A percentile compares a stretch with the other conserved stretches of the same genome.
Conservation (phyloP, 2,888 invertebrate genomes). For the Chloromyia formosa region DNA sequence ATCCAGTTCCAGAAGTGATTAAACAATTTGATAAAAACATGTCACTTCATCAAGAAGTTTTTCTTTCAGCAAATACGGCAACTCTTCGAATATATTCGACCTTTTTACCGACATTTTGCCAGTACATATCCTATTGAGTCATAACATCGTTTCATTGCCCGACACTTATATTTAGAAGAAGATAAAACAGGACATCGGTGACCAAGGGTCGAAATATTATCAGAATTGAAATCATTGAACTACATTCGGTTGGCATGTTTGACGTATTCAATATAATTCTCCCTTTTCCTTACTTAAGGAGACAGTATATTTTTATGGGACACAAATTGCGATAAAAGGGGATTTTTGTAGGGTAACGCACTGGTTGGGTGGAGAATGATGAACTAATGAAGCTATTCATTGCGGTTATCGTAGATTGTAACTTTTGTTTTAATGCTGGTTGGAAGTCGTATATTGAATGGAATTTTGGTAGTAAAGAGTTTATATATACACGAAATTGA, state of each 20-base stretch:
- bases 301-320: conserved; percentile 21
- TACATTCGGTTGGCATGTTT: conserved; percentile 48
- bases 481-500: no score
- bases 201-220: conserved; percentile 33
- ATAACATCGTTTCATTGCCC: conserved; percentile 36
- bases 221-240: conserved; percentile 45
- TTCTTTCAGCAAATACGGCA: not conserved
- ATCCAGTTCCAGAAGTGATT: no score
- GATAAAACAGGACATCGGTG: conserved; percentile 23
- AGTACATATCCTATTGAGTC: not conserved
- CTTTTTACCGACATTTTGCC: conserved; percentile 9
- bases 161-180: conserved; percentile 26
- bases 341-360: conserved; percentile 19
- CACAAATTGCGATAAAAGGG: conserved; percentile 38
- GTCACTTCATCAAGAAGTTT: no score
- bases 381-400: conserved; percentile 36
- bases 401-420: not conserved
- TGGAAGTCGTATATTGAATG: not conserved
- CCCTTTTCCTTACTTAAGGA: not conserved
- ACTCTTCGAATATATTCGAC: conserved; percentile 1
- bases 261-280: conserved; percentile 46
- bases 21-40: no score
- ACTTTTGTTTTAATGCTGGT: not conserved
- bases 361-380: not conserved
- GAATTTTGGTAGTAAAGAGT: not conserved